A percentile compares a stretch with the other conserved stretches of the same genome.
These are phyloP conservation scores for Lacerta agilis DNA, from an alignment of 2,797 vertebrate genomes.

Conservation along the genomic window DNA sequence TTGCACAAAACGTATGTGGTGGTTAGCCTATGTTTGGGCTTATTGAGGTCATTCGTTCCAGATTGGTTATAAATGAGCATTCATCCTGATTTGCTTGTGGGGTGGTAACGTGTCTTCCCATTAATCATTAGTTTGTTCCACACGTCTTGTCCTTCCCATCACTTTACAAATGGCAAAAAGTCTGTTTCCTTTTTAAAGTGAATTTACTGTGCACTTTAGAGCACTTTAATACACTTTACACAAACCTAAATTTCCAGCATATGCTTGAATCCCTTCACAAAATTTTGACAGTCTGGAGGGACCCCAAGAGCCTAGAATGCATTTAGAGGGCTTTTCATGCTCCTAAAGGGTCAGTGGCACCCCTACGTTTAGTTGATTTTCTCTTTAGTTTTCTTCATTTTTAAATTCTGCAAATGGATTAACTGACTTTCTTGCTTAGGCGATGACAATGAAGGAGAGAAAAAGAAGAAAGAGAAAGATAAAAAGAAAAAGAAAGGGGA, in stretches of 20 bases:
- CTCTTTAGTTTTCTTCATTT: conserved; percentile 5
- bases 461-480: conserved; percentile 96
- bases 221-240: no score
- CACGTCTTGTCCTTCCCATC: no score
- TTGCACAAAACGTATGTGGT: neutral
- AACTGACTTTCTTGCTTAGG: conserved; percentile 42
- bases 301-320: neutral
- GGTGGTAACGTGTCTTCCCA: no score
- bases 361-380: neutral
- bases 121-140: no score
- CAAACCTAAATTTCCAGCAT: neutral
- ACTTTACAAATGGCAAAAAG: no score
- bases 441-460: conserved; percentile 91
- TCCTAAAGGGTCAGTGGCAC: neutral
- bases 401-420: neutral
- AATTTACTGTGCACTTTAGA: no score
- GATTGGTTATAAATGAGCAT: no score
- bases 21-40: neutral
- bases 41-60: neutral
- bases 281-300: neutral
- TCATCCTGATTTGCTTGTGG: no score
- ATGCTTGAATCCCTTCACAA: neutral
- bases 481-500: conserved; percentile 95
- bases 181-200: no score
- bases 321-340: neutral